Base-by-base conservation (phyloP, 30 jellyfish, hydroid and myxozoan species). In the Aurelia coerulea region DNA sequence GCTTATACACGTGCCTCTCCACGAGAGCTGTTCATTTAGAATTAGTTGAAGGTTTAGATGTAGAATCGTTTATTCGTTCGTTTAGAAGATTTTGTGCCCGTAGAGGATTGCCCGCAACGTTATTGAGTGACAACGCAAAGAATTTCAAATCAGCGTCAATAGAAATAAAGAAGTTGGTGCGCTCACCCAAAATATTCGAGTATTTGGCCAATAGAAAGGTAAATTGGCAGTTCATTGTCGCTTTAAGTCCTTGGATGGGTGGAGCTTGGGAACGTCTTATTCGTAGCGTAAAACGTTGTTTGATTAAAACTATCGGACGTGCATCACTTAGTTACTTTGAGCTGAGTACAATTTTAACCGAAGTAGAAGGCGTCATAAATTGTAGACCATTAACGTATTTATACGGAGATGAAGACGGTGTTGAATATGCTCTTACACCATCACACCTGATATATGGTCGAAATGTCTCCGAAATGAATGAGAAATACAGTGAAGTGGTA, bases 301-400 rank as follows among this genome's bases (percentile, higher is more conserved):
- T 68, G 34, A 34, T 42, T 10, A 42, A 42, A 42, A 42, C 53
- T 4, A 42, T 42, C 53, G 10, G 53, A 2, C 71, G 53, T 29
- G 85, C 73, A 17, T 10, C 54, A 23, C 71, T 74, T 53, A 74
- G 58, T 53, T 74, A 53, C 50, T 16, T 11, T 74, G 90, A 86
- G 76, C 51, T 86, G 73, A 17, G 23, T 33, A 86, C 95, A 13
- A 66, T 86, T 49, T 42, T 74, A 10, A 31, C 50, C 66, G 95
- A 86, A 75, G 59, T 86, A 14, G 95, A 86, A 63, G 29, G 77
- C 2, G 59, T 65, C 2, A 18, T 86, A 8, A 76, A 86, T 50
- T 39, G 33, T 4, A 65, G 90, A 65, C 90, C 95, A 7, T 32
- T 86, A 11, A 64, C 84, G 5, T 86, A 62, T 56, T 11, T 78